Base-by-base conservation (phyloP, 2,113 vertebrate genomes). In the Dicentrarchus labrax region DNA sequence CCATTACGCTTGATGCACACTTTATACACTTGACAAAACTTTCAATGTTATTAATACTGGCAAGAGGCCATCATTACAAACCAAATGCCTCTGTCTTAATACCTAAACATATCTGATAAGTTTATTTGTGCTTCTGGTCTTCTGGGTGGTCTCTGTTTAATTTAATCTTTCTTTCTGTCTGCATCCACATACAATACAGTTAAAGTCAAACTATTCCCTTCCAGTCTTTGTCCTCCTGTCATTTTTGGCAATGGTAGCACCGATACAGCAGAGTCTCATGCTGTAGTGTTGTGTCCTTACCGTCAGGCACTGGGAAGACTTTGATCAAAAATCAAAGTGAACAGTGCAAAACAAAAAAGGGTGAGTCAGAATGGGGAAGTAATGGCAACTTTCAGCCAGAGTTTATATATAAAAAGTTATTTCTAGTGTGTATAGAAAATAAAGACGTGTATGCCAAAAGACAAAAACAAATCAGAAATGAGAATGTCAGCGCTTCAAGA, bases 281-380 rank as follows among this genome's bases (percentile, higher is more conserved):
- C 41, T 57, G 30, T 7, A 30, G 45, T 7, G 24, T 22, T 39
- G 11, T 57, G 21, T 56, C 48, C 7, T 54, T 9, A 45, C 38
- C 1, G 4, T 22, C 64, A 59, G 39, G 47, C 70, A 19, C 22
- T n/a, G 53, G n/a, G 17, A 36, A 51, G 56, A 51, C 8, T 59
- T 67, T 47, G 22, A 77, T 77, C 60, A 67, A 59, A 56, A 45
- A 81, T 76, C 60, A 38, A 39, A 54, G 22, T 67, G 24, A 51
- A 53, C 10, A 8, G 30, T 50, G 24, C 15, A 57, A 70, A 50
- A 69, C 16, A 71, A 11, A 48, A 30, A 30, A 45, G 22, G 64
- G 36, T 16, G 24, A 57, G 59, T 76, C 65, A 65, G 17, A 54
- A 24, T 50, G 39, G 22, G 36, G 57, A 67, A 56, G 36, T 13